phyloP scores from a whole-genome alignment of 2,888 invertebrate species.

The Drosophila nigritarsus region DNA sequence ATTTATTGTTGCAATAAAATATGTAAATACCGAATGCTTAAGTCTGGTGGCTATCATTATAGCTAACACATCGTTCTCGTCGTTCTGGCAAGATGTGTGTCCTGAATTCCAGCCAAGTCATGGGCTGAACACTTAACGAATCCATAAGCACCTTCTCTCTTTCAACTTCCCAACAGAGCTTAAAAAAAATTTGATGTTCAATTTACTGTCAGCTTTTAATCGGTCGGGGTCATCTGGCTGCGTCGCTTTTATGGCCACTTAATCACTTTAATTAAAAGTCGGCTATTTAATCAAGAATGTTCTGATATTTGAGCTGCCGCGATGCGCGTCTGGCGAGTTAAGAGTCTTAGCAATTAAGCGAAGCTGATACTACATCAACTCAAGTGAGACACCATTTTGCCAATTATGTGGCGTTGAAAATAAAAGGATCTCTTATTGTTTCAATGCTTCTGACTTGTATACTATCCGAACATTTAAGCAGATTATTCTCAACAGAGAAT shows the following conservation, averaged over 20 bases:
- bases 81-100: constrained; percentile 16
- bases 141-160: constrained; percentile 56
- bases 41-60: constrained; percentile 32
- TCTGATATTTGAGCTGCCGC: constrained; percentile 44
- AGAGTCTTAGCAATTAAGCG: constrained; percentile 27
- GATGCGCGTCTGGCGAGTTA: constrained; percentile 24
- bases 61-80: constrained; percentile 16
- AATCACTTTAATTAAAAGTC: constrained; percentile 73
- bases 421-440: constrained; percentile 26
- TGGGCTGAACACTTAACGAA: constrained; percentile 60
- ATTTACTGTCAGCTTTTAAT: constrained; percentile 70
- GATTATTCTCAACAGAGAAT: constrained; percentile 8
- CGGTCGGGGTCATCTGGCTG: constrained; percentile 26
- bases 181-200: constrained; percentile 48
- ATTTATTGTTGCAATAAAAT: constrained; percentile 26
- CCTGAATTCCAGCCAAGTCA: constrained; percentile 21
- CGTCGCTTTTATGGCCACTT: constrained; percentile 58
- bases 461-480: constrained; percentile 5
- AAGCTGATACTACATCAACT: background rate
- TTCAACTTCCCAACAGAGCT: background rate
- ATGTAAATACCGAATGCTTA: constrained; percentile 41
- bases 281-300: constrained; percentile 54
- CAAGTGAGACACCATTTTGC: background rate
- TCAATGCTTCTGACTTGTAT: background rate
- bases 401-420: constrained; percentile 26